Base-by-base conservation (phyloP, 1,140 invertebrate species). In the Drosophila mauritiana region DNA sequence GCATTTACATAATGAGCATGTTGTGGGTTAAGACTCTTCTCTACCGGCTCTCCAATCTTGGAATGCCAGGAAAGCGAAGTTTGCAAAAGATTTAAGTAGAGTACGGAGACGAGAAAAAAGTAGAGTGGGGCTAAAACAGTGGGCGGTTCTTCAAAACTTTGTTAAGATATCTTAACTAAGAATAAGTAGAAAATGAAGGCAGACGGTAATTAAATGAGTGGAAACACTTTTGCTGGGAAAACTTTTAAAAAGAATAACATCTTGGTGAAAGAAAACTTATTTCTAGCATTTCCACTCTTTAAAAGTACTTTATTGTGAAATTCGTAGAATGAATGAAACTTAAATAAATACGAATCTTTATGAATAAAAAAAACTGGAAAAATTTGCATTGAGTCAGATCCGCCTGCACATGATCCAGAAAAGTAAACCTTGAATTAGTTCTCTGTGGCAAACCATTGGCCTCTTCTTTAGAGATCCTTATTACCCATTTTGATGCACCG, bases 1-100 rank as follows among this genome's bases (percentile, higher is more conserved):
- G 63, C 74, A 78, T 78, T 78, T 78, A 78, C 74, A 78, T 78
- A 78, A 63, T 78, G 75, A 70, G 75, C 73, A 77, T 67, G 61
- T 75, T 75, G 54, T 75, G 46, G 73, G 72, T 58, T 67, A 75
- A 75, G 72, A 75, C 46, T 48, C 34, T 49, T 22, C 56, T 42
- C 46, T 10, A 10, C 49, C 34, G 11, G 15, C 13, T 39, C 43
- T 52, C 34, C 34, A 54, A 31, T 39, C 65, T 45, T 45, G 61
- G 55, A 73, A 55, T 63, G 69, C 69, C 59, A 75, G 36, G 59
- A 73, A 75, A 63, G 58, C 45, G 65, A 64, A 65, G 59, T 64
- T 54, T 65, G 59, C 69, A 46, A 64, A 55, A 63, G 55, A 63
- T 73, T 63, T 53, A 42, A 37, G 37, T 46, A 22, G 0, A 34